Conservation (phyloP, 2,113 vertebrate genomes). For the Gambusia affinis region DNA sequence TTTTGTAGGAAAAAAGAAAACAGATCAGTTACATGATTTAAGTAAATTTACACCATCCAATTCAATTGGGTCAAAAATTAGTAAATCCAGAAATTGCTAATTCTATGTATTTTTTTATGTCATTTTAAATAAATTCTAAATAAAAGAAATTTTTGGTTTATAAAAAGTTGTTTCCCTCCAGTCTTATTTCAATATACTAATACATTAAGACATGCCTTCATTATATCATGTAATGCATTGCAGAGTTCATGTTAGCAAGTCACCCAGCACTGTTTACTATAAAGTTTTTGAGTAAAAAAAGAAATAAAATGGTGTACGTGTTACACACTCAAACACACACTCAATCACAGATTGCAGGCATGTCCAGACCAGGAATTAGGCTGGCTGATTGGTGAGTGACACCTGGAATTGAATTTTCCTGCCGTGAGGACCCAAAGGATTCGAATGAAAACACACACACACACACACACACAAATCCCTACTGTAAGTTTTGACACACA, state of each 20-base stretch:
- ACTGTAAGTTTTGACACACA: constrained; percentile 9
- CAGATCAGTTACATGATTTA: neutral
- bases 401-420: constrained; percentile 69
- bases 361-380: constrained; percentile 56
- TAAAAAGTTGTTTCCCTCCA: neutral
- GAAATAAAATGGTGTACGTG: constrained; percentile 4
- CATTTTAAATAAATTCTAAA: neutral
- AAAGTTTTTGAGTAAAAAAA: constrained; percentile 15
- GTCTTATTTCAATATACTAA: no score
- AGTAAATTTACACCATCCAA: neutral
- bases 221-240: constrained; percentile 1
- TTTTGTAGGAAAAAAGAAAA: no score
- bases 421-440: constrained; percentile 52
- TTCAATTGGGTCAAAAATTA: neutral
- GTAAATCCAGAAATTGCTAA: no score
- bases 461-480: neutral
- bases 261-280: constrained; percentile 3
- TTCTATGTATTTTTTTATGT: neutral
- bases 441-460: constrained; percentile 14
- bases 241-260: constrained; percentile 5
- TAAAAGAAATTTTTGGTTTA: no score
- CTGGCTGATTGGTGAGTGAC: constrained; percentile 66
- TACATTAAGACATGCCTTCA: neutral
- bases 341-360: constrained; percentile 10
- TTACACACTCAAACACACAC: constrained; percentile 15